Base-by-base conservation (phyloP, 2,797 vertebrate genomes). In the Hippoglossus hippoglossus region DNA sequence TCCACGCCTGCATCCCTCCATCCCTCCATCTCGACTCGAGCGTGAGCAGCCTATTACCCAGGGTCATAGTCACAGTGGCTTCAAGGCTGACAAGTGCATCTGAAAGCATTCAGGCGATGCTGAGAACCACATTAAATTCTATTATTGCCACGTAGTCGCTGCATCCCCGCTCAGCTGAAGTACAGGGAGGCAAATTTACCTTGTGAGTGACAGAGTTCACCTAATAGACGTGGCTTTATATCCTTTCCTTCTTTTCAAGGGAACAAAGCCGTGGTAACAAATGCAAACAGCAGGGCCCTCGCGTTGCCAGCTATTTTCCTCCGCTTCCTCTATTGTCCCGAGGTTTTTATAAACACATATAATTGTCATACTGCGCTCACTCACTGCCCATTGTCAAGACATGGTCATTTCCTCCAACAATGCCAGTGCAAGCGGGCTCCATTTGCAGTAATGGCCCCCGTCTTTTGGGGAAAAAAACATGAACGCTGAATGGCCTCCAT, bases 121-220 rank as follows among this genome's bases (percentile, higher is more conserved):
- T 77, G 87, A 88, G 84, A 89, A 92, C 80, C 89, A 91, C 88
- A 94, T 93, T 91, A 92, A 93, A 94, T 92, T 92, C 92, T 91
- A 91, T 94, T 94, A 93, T 91, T 83, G 85, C 82, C 34, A 71
- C 89, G 75, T 89, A 91, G 91, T 91, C 89, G 83, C 91, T 86
- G 79, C 90, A 72, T 83, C 81, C 78, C 81, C 68, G 87, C 91
- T 93, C 84, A 90, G 72, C 81, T 82, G 80, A 76, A 86, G 90
- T 79, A 89, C 80, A 44, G 65, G 74, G 87, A 86, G 87, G 87
- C 73, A 85, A 84, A 91, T 91, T 85, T 92, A 90, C 90, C 87
- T 89, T 78, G 81, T 70, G 79, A 87, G 91, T 85, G 86, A 87
- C 86, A 85, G 90, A 86, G 87, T 93, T 93, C 91, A 92, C 19